Conservation (phyloP, 1,140 invertebrate genomes). For the Bombus affinis region DNA sequence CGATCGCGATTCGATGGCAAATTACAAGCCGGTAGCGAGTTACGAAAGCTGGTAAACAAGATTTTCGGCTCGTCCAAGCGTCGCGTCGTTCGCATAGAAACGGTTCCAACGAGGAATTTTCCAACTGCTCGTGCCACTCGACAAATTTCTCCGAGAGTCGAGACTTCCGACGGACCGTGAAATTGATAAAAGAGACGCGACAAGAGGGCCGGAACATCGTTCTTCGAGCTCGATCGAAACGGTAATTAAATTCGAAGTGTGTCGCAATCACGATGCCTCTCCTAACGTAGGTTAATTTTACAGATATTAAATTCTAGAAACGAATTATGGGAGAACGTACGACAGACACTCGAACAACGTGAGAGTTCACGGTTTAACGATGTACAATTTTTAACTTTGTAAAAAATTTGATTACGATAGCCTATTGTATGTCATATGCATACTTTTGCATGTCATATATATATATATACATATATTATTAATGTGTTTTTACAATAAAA, state of each 20-base stretch:
- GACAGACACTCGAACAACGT: too few relatives aligned
- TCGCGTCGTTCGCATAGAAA: not conserved
- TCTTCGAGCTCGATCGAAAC: not conserved
- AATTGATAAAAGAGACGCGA: conserved; percentile 1
- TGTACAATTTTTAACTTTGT: too few relatives aligned
- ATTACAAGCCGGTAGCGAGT: not conserved
- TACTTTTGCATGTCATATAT: too few relatives aligned
- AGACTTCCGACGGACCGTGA: not conserved
- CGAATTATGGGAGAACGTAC: too few relatives aligned
- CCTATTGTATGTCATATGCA: too few relatives aligned
- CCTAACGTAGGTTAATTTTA: not conserved
- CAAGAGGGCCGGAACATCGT: too few relatives aligned
- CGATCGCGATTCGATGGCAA: conserved; percentile 2
- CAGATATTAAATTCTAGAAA: too few relatives aligned
- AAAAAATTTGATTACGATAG: too few relatives aligned
- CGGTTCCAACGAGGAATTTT: not conserved
- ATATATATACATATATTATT: too few relatives aligned
- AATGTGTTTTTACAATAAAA: too few relatives aligned
- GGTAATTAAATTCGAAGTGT: conserved; percentile 2
- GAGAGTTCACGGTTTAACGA: fast-evolving
- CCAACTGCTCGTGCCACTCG: not conserved
- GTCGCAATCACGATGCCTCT: not conserved
- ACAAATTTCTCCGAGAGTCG: not conserved
- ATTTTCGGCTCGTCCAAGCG: not conserved
- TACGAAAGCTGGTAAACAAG: conserved; percentile 3